These are phyloP conservation scores for Parotia lawesii DNA, from an alignment of 2,113 vertebrate species.

Conservation along the genomic window DNA sequence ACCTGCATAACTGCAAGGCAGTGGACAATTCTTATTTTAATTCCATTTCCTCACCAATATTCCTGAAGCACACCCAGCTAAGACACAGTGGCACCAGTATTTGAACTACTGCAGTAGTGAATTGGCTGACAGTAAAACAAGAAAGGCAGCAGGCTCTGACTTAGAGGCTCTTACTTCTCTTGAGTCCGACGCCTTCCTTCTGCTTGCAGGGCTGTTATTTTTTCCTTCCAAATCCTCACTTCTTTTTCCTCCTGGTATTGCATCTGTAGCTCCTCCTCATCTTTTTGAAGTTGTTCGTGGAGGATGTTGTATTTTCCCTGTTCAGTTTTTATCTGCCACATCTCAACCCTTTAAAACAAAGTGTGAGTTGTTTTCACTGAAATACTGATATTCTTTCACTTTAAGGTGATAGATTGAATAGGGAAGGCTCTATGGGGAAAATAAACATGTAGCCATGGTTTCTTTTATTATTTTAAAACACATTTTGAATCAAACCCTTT, in stretches of 20 bases:
- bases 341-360: slow-evolving; percentile 66
- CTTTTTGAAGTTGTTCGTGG: slow-evolving; percentile 42
- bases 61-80: not conserved
- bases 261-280: slow-evolving; percentile 60
- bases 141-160: not conserved
- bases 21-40: not conserved
- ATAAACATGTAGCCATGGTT: not conserved
- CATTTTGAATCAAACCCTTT: not conserved
- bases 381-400: not conserved
- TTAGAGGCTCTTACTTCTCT: slow-evolving; percentile 61
- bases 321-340: slow-evolving; percentile 77
- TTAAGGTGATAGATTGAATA: not conserved
- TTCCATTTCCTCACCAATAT: not conserved
- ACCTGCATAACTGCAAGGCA: not conserved
- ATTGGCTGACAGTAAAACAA: not conserved
- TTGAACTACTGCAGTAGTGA: not conserved
- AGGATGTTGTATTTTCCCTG: slow-evolving; percentile 63
- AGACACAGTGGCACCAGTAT: not conserved
- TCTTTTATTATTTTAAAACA: not conserved
- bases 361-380: not conserved
- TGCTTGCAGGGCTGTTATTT: slow-evolving; percentile 28
- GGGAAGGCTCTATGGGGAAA: not conserved
- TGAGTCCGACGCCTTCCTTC: slow-evolving; percentile 47
- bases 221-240: slow-evolving; percentile 69
- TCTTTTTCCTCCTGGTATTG: slow-evolving; percentile 37